Conservation (phyloP, 2,797 vertebrate species). For the Octomys mimax region DNA sequence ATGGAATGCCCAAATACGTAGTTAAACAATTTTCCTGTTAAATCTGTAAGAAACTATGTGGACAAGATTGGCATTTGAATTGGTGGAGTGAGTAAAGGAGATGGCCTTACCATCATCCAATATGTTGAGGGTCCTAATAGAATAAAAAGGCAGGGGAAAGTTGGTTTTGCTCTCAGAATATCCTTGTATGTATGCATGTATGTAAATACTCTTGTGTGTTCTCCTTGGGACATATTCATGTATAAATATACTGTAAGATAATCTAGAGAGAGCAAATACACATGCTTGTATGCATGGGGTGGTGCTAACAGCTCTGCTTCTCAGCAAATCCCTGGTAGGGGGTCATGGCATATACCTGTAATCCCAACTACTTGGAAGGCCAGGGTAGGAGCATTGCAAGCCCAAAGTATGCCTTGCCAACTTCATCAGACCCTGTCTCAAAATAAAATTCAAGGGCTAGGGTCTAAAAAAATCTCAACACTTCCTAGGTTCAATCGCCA, state of each 20-base stretch:
- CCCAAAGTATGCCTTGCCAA: not conserved
- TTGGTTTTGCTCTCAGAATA: not conserved
- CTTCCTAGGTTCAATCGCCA: not conserved
- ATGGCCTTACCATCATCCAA: not conserved
- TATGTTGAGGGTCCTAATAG: not conserved
- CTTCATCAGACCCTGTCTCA: not conserved
- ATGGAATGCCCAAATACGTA: not conserved
- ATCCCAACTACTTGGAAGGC: not conserved
- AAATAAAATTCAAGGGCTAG: not conserved
- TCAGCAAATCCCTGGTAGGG: not conserved
- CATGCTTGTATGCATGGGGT: too few relatives aligned
- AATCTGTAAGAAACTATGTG: not conserved
- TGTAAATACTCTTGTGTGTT: not conserved
- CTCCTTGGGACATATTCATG: not conserved
- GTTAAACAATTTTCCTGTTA: not conserved
- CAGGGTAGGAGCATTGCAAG: not conserved
- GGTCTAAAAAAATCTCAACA: not conserved
- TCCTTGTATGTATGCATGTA: not conserved
- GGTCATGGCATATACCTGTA: not conserved
- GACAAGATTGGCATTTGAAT: not conserved
- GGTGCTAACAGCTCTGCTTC: not conserved
- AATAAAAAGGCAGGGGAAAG: not conserved
- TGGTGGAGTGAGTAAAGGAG: not conserved
- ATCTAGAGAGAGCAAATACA: not conserved
- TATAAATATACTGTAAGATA: not conserved